Evolutionary conservation across 2,888 invertebrate genomes (phyloP).

Genomic region (Helleia helle): DNA sequence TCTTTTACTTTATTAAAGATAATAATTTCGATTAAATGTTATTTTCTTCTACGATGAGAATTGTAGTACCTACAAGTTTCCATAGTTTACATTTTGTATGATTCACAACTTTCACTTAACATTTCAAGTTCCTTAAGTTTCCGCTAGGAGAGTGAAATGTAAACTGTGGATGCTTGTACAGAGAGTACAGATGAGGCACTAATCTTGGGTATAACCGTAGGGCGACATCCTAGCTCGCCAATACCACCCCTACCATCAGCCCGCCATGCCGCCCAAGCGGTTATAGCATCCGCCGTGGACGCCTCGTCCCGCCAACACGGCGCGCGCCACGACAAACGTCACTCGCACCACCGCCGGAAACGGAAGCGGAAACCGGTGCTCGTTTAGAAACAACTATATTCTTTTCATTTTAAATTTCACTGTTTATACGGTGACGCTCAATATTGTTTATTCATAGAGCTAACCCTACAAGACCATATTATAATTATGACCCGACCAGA

Average conservation of each 20-base stretch:
- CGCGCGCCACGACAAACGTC: constrained; percentile 29
- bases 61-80: no score
- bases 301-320: constrained; percentile 21
- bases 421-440: constrained; percentile 32
- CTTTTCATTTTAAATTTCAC: constrained; percentile 19
- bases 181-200: no score
- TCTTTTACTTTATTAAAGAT: no score
- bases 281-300: constrained; percentile 55
- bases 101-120: no score
- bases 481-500: constrained; percentile 20
- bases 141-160: no score
- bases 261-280: constrained; percentile 59
- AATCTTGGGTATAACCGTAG: constrained; percentile 57
- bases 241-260: constrained; percentile 66
- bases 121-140: no score
- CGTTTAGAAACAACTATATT: constrained; percentile 34
- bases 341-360: constrained; percentile 45
- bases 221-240: constrained; percentile 65
- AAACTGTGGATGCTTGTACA: no score
- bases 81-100: no score
- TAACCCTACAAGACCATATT: constrained; percentile 8
- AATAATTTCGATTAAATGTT: no score
- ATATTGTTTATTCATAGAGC: constrained; percentile 23
- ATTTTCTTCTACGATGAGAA: no score
- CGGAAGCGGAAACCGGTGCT: constrained; percentile 59